These are phyloP conservation scores for Guaruba guarouba DNA, from an alignment of 2,113 vertebrate species.

Conservation along the genomic window DNA sequence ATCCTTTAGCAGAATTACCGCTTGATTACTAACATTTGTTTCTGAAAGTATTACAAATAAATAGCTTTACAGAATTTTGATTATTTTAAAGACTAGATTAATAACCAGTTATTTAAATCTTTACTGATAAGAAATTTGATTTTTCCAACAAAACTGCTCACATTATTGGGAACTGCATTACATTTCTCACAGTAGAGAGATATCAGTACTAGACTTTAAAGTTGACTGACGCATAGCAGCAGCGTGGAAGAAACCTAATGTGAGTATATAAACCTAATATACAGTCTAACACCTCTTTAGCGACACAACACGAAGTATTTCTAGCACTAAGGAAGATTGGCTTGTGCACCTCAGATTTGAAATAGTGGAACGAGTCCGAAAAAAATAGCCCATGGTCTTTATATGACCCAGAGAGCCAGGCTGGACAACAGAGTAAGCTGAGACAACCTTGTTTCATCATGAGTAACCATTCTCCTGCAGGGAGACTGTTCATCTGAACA, in stretches of 20 bases:
- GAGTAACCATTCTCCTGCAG: neutral
- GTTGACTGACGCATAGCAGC: neutral
- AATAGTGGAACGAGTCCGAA: neutral
- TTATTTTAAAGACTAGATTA: neutral
- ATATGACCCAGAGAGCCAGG: neutral
- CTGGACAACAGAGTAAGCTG: neutral
- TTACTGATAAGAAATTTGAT: neutral
- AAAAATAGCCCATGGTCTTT: neutral
- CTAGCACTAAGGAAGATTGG: neutral
- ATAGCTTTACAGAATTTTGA: neutral
- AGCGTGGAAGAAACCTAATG: neutral
- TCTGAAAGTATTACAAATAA: neutral
- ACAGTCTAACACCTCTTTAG: neutral
- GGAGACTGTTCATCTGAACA: neutral
- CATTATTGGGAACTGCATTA: neutral
- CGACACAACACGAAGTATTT: neutral
- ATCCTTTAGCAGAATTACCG: neutral
- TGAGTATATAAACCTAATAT: neutral
- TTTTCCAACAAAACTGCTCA: neutral
- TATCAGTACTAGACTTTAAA: neutral
- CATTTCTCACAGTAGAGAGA: neutral
- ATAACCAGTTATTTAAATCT: neutral
- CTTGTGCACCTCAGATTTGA: neutral
- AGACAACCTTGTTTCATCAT: neutral
- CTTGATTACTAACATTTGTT: neutral